phyloP scores from a whole-genome alignment of 2,797 vertebrate genomes.

The Mergus octosetaceus region DNA sequence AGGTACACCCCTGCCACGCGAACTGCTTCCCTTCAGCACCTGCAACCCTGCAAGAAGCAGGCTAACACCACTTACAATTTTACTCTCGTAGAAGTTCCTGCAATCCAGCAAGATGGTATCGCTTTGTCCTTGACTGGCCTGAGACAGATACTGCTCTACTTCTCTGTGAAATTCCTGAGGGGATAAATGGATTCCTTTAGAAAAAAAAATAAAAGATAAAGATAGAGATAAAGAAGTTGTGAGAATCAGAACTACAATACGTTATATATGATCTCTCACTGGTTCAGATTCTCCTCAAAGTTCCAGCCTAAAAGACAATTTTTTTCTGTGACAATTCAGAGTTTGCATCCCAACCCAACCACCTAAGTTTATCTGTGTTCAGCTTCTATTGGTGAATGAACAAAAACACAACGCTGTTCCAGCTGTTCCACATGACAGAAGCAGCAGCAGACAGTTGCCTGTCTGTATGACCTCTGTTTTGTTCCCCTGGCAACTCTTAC shows the following conservation, averaged over 20 bases:
- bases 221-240: not conserved
- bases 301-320: not conserved
- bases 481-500: not conserved
- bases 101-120: constrained; percentile 94
- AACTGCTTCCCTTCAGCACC: not conserved
- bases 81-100: constrained; percentile 98
- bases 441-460: not conserved
- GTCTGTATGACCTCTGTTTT: not conserved
- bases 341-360: not conserved
- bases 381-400: not conserved
- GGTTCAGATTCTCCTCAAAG: not conserved
- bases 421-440: not conserved
- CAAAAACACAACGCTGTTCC: not conserved
- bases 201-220: not conserved
- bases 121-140: constrained; percentile 66
- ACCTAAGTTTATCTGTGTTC: not conserved
- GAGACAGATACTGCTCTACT: constrained; percentile 85
- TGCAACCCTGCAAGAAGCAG: not conserved
- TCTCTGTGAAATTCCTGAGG: constrained; percentile 93
- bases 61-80: constrained; percentile 88
- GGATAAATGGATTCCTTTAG: constrained; percentile 88
- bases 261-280: rapidly evolving
- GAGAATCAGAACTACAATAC: not conserved
- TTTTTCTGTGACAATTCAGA: not conserved
- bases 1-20: not conserved